phyloP scores from a whole-genome alignment of 2,888 invertebrate species.

The Oscheius sp. region DNA sequence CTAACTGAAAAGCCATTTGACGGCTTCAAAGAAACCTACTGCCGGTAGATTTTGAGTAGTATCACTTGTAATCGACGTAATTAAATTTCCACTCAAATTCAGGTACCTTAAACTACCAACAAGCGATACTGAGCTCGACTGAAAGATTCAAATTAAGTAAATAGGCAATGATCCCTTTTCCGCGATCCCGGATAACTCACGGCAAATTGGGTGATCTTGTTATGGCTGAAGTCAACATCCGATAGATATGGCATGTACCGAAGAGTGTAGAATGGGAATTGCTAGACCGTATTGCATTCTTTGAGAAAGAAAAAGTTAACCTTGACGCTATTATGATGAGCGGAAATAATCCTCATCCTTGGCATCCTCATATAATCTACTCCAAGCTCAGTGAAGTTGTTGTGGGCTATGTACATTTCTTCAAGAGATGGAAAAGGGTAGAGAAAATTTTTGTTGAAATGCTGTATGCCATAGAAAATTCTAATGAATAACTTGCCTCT shows the following conservation, averaged over 20 bases:
- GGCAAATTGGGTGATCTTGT: conserved; percentile 36
- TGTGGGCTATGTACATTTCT: conserved; percentile 38
- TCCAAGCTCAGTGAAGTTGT: conserved; percentile 34
- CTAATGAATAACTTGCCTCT: background rate
- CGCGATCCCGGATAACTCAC: conserved; percentile 19
- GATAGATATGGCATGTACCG: conserved; percentile 42
- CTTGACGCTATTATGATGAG: conserved; percentile 32
- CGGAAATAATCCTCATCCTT: conserved; percentile 27
- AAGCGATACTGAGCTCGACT: conserved; percentile 43
- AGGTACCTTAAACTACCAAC: conserved; percentile 37
- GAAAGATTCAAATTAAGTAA: background rate
- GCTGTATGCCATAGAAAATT: background rate
- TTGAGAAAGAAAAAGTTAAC: background rate
- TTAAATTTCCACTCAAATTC: conserved; percentile 34
- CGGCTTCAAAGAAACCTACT: background rate
- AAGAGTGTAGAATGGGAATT: conserved; percentile 39
- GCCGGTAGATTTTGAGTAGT: conserved; percentile 35
- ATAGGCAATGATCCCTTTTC: background rate
- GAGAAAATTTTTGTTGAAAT: conserved; percentile 32
- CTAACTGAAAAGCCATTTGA: conserved; percentile 30
- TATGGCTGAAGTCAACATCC: conserved; percentile 37
- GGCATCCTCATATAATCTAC: conserved; percentile 40
- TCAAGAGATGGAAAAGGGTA: conserved; percentile 32
- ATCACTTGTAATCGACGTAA: conserved; percentile 36
- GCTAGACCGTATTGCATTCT: conserved; percentile 15